A percentile compares a stretch with the other conserved stretches of the same genome.
Evolutionary conservation across 2,888 invertebrate genomes (phyloP).

Genomic region (Cerceris ruficornis): DNA sequence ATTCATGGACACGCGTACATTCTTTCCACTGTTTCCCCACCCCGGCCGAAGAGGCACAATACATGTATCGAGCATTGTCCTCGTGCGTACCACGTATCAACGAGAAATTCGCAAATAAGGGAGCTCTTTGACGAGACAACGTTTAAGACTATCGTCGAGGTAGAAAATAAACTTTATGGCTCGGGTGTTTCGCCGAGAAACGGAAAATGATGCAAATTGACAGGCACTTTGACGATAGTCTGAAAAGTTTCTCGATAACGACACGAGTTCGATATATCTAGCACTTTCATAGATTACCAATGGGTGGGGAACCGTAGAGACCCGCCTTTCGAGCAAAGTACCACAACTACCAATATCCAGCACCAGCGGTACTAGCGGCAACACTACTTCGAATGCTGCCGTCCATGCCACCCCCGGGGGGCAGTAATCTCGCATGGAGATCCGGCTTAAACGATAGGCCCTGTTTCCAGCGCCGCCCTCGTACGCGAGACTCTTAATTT

Average conservation of each 20-base stretch:
- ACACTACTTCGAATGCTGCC: constrained; percentile 74
- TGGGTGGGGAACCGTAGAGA: constrained; percentile 69
- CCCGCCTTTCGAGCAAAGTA: constrained; percentile 73
- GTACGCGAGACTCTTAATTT: constrained; percentile 79
- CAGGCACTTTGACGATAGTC: constrained; percentile 10
- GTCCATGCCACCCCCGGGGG: constrained; percentile 69
- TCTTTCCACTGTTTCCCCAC: background rate
- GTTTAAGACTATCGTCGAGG: background rate
- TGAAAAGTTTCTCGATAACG: constrained; percentile 34
- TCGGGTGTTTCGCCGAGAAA: background rate
- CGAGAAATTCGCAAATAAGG: background rate
- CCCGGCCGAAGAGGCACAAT: background rate
- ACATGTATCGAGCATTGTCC: background rate
- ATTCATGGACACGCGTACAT: constrained; percentile 18
- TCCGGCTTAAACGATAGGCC: constrained; percentile 81
- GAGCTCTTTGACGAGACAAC: background rate
- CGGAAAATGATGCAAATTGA: background rate
- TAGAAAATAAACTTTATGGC: background rate
- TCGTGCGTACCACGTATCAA: background rate
- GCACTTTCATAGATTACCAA: constrained; percentile 56
- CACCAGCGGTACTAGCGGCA: constrained; percentile 57
- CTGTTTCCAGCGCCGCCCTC: constrained; percentile 75
- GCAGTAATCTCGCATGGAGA: constrained; percentile 80
- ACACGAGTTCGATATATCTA: constrained; percentile 40
- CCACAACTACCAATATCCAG: constrained; percentile 65